phyloP scores from a whole-genome alignment of 2,113 vertebrate genomes.

The Petrocephalus microphthalmus region DNA sequence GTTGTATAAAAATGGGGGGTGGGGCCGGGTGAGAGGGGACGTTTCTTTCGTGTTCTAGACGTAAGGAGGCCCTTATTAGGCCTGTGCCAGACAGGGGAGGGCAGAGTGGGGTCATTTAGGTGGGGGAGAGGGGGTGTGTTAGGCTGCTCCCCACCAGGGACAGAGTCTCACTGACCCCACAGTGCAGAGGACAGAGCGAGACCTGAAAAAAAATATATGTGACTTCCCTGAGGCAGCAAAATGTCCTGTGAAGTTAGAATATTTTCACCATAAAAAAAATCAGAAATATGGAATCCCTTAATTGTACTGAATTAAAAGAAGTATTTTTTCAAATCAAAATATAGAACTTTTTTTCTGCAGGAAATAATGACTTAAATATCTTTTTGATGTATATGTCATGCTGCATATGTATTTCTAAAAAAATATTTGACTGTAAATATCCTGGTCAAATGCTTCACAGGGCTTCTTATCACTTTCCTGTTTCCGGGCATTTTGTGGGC shows the following conservation, averaged over 20 bases:
- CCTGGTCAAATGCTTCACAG: not conserved
- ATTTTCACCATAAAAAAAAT: not conserved
- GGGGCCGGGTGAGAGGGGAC: slow-evolving; percentile 14
- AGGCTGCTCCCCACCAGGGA: not conserved
- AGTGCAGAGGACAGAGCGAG: not conserved
- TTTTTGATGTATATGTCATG: not conserved
- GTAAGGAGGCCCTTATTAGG: not conserved
- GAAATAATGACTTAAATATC: too few relatives aligned
- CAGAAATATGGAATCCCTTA: not conserved
- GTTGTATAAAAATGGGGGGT: not conserved
- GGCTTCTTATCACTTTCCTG: not conserved
- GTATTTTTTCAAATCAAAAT: not conserved
- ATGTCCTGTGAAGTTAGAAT: not conserved
- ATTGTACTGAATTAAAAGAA: not conserved
- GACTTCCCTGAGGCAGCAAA: not conserved
- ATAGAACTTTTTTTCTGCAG: not conserved
- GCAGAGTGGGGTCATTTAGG: not conserved
- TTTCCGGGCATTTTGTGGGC: not conserved
- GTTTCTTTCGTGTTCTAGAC: slow-evolving; percentile 39
- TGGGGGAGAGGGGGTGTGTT: not conserved
- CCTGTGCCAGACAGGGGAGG: not conserved
- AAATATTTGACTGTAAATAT: not conserved
- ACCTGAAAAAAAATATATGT: slow-evolving; percentile 13
- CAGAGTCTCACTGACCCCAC: not conserved
- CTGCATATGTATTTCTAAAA: not conserved